Percentiles rank a stretch among this genome's conserved stretches.
Evolutionary conservation across 2,888 invertebrate species (phyloP).

Genomic region (Danaus chrysippus): DNA sequence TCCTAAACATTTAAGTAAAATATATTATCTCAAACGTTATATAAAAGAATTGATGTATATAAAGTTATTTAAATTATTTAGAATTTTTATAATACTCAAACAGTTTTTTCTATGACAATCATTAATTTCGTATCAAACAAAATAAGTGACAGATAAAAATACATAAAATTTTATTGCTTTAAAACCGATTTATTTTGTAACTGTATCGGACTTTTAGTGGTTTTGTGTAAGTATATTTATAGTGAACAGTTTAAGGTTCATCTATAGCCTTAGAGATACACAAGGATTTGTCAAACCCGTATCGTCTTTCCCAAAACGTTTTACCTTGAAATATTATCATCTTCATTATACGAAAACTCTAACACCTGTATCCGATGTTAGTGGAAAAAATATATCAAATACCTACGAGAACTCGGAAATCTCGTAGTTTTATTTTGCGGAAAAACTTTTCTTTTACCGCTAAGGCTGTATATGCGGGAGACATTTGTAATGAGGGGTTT

Average conservation of each 20-base stretch:
- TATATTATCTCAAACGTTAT: no score
- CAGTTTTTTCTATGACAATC: no score
- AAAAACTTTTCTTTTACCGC: conserved; percentile 20
- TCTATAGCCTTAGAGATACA: not conserved
- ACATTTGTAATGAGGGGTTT: conserved; percentile 20
- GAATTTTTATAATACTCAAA: no score
- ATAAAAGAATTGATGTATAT: no score
- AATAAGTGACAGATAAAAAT: no score
- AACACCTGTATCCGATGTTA: conserved; percentile 8
- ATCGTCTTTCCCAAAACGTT: not conserved
- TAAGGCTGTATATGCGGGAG: conserved; percentile 19
- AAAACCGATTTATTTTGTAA: no score
- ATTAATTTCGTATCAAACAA: no score
- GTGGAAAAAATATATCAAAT: conserved; percentile 3
- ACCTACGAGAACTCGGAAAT: conserved; percentile 9
- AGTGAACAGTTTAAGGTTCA: not conserved
- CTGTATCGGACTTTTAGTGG: no score
- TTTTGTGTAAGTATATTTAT: no score
- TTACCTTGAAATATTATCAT: conserved; percentile 7
- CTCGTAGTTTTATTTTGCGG: conserved; percentile 12
- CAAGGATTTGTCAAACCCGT: conserved; percentile 2
- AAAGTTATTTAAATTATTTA: no score
- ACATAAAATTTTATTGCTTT: no score
- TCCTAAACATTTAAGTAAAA: no score
- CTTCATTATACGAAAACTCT: conserved; percentile 8